phyloP scores from a whole-genome alignment of 2,888 invertebrate genomes.

The Ptilodon capucinus region DNA sequence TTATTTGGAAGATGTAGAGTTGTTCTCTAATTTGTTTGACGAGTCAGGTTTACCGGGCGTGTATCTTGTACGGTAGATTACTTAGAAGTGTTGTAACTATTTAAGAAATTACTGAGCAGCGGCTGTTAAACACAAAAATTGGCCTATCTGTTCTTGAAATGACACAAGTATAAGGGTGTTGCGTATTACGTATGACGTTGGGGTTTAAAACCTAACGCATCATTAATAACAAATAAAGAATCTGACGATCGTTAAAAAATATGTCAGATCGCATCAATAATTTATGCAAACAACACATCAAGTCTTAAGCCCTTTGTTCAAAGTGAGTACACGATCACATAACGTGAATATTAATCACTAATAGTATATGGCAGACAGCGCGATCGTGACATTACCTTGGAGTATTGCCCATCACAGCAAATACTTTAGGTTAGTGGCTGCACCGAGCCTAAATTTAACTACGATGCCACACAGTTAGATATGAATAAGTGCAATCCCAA shows the following conservation, averaged over 20 bases:
- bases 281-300: background rate
- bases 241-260: background rate
- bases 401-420: slow-evolving; percentile 55
- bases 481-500: slow-evolving; percentile 51
- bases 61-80: too few relatives aligned
- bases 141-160: too few relatives aligned
- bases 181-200: too few relatives aligned
- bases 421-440: slow-evolving; percentile 41
- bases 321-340: slow-evolving; percentile 1
- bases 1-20: too few relatives aligned
- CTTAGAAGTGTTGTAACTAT: too few relatives aligned
- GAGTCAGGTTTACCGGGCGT: too few relatives aligned
- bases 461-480: slow-evolving; percentile 55
- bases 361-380: slow-evolving; percentile 15
- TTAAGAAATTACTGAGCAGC: too few relatives aligned
- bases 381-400: slow-evolving; percentile 50
- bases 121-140: too few relatives aligned
- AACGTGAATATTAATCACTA: slow-evolving; percentile 17
- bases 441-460: slow-evolving; percentile 41
- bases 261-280: background rate
- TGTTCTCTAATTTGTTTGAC: too few relatives aligned
- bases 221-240: background rate
- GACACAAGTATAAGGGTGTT: too few relatives aligned
- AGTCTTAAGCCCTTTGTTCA: background rate
- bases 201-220: too few relatives aligned